Evolutionary conservation across 2,797 vertebrate species (phyloP).

Genomic region (Petrocephalus sullivani): DNA sequence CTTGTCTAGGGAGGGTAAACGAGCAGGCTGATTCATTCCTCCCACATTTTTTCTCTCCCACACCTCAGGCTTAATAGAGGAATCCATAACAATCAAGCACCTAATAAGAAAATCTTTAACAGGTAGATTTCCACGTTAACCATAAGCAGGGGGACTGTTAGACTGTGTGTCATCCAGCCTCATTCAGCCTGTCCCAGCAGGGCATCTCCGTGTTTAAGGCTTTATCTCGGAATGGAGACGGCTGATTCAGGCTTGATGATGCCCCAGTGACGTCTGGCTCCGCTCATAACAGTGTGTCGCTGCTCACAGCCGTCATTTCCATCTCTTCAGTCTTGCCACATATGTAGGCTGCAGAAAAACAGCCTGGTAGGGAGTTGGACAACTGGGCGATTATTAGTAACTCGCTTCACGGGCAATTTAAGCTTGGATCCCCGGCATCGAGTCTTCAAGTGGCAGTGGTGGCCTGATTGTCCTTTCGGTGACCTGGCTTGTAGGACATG

Average conservation of each 20-base stretch:
- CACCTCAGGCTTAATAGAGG: background rate
- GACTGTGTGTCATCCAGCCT: background rate
- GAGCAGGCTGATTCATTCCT: background rate
- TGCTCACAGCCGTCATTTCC: background rate
- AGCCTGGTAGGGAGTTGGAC: background rate
- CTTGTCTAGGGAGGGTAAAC: background rate
- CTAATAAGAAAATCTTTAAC: conserved; percentile 8
- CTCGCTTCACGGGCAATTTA: background rate
- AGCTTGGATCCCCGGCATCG: background rate
- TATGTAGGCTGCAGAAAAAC: background rate
- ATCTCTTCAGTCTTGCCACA: background rate
- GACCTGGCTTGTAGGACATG: background rate
- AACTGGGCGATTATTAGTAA: background rate
- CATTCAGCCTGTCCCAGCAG: background rate
- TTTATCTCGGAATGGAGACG: background rate
- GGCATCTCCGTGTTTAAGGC: background rate
- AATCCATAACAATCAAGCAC: conserved; percentile 10
- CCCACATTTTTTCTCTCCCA: background rate
- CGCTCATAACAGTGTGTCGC: background rate
- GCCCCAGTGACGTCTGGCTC: background rate
- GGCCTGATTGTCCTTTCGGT: background rate
- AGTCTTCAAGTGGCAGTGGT: background rate
- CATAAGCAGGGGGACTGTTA: background rate
- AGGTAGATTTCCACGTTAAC: conserved; percentile 12
- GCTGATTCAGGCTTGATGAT: background rate